phyloP scores from a whole-genome alignment of 2,113 vertebrate genomes.

The Lepus timidus region DNA sequence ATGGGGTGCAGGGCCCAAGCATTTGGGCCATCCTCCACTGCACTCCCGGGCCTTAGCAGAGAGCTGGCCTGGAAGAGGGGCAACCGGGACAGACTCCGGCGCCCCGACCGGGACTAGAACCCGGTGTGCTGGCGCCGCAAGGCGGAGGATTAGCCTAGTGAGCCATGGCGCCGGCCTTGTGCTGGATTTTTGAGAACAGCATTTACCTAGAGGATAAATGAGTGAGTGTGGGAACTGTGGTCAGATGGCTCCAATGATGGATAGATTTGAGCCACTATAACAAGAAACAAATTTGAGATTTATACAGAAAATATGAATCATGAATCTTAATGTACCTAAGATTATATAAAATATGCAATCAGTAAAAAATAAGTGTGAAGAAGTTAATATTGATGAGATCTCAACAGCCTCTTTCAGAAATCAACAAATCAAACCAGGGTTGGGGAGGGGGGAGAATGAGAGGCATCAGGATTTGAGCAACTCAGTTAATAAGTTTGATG shows the following conservation, averaged over 20 bases:
- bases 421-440: neutral
- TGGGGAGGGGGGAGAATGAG: neutral
- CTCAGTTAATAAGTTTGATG: neutral
- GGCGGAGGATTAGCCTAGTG: too few species aligned
- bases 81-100: too few species aligned
- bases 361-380: neutral
- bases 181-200: neutral
- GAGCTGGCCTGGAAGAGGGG: too few species aligned
- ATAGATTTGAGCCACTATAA: neutral
- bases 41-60: too few species aligned
- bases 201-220: neutral
- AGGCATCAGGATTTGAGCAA: neutral
- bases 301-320: neutral
- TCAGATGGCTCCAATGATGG: neutral
- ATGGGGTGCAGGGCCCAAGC: too few species aligned
- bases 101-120: too few species aligned
- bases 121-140: too few species aligned
- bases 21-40: too few species aligned
- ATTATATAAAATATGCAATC: neutral
- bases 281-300: neutral
- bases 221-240: neutral
- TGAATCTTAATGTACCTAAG: neutral
- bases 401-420: neutral
- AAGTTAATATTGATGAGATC: neutral
- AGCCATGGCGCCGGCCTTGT: neutral